Evolutionary conservation across 53 echinoderm and acorn worm species (phyloP).

Genomic region (Echinometra lucunter): DNA sequence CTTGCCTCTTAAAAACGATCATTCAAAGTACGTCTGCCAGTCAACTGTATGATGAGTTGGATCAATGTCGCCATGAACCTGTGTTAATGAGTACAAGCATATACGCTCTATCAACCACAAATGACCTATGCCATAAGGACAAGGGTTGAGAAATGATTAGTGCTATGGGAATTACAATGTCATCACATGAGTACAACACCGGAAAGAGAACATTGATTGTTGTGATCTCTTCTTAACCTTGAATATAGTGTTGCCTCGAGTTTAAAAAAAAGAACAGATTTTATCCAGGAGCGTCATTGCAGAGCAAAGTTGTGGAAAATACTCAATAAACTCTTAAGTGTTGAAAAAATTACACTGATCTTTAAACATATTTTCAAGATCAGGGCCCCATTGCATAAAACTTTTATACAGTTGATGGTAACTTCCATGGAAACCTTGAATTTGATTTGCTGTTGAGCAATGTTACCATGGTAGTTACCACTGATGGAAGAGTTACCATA

Average conservation of each 20-base stretch:
- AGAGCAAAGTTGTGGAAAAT: too few relatives aligned
- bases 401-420: too few relatives aligned
- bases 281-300: not conserved
- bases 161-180: not conserved
- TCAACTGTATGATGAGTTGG: not conserved
- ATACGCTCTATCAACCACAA: not conserved
- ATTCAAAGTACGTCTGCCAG: not conserved
- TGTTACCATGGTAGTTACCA: too few relatives aligned
- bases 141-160: not conserved
- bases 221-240: not conserved
- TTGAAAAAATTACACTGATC: too few relatives aligned
- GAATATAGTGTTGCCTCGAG: not conserved
- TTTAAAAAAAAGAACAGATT: not conserved
- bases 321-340: too few relatives aligned
- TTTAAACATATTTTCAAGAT: too few relatives aligned
- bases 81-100: not conserved
- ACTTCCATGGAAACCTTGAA: too few relatives aligned
- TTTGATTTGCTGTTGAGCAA: too few relatives aligned
- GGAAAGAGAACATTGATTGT: not conserved
- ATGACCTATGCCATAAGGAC: not conserved
- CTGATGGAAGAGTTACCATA: too few relatives aligned
- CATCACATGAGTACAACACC: not conserved
- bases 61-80: not conserved
- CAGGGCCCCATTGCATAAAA: too few relatives aligned
- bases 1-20: not conserved